These are phyloP conservation scores for Troglohyphantes excavatus DNA, from an alignment of 2,888 invertebrate species.

Conservation along the genomic window DNA sequence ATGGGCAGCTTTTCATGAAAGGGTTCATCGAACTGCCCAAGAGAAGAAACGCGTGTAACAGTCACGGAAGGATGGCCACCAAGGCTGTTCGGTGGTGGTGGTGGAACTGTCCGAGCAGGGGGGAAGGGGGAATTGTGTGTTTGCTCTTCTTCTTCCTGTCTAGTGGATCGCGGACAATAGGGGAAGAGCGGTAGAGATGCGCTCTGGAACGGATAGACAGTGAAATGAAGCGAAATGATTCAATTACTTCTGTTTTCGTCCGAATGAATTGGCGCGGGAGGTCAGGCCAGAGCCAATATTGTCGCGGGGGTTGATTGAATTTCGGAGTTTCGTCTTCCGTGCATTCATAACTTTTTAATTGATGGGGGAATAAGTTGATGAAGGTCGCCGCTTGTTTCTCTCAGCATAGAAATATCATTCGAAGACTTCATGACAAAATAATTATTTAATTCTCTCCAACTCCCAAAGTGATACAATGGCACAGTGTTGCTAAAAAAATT, in stretches of 20 bases:
- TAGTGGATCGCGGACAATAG: constrained; percentile 47
- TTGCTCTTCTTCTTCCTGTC: constrained; percentile 57
- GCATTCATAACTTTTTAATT: too few species aligned
- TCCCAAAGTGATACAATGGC: too few species aligned
- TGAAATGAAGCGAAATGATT: constrained; percentile 49
- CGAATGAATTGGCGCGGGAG: not conserved
- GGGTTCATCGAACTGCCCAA: constrained; percentile 63
- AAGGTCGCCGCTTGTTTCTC: too few species aligned
- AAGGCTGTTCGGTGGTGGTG: not conserved
- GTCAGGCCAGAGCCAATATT: not conserved
- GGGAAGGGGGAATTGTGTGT: constrained; percentile 1
- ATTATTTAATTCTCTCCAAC: too few species aligned
- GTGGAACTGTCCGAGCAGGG: too few species aligned
- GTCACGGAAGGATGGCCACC: constrained; percentile 54
- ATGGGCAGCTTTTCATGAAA: not conserved
- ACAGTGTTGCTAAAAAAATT: too few species aligned
- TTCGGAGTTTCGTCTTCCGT: too few species aligned
- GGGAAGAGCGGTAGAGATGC: not conserved
- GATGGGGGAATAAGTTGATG: too few species aligned
- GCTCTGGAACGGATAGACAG: constrained; percentile 32
- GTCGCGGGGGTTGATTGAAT: not conserved
- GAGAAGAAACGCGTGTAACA: constrained; percentile 42
- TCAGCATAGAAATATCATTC: too few species aligned
- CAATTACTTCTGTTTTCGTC: constrained; percentile 40
- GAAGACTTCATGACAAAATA: too few species aligned